Evolutionary conservation across 2,888 invertebrate genomes (phyloP), one percentile per base, ranked within the genome.

Genomic region (Scaptomyza cyrtandrae): DNA sequence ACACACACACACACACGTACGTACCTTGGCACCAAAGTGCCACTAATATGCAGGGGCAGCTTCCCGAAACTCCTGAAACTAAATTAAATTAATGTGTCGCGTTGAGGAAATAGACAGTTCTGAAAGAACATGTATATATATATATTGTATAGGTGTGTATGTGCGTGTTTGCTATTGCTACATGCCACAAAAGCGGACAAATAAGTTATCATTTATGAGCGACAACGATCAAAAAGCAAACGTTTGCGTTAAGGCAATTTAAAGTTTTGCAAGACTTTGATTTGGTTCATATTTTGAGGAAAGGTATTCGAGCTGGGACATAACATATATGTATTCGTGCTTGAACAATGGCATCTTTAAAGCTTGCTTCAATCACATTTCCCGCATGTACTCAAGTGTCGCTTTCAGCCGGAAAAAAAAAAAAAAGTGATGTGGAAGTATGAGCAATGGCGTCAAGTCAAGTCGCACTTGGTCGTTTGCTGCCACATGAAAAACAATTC

Each of bases 171-270:
- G 44, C 45, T 46, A 33, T 46, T 67, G 50, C 53, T 59, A 73
- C 53, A 58, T 53, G 71, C 61, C 74, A 64, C 75, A 79, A 78
- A 69, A 50, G 76, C 80, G 82, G 72, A 85, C 67, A 86, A 86
- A 82, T 82, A 83, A 68, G 67, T 57, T 54, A 71, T 57, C 59
- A 85, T 75, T 85, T 79, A 62, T 79, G 55, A 54, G 59, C 57
- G 55, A 6, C 35, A 33, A 37, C 43, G 53, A 49, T 39, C 9
- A 56, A 45, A 0, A 24, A 44, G 6, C 3, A 13, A 61, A 13
- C 44, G 29, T 56, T 50, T 45, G 52, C 63, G 74, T 57, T 35
- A 24, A 48, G 65, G 62, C 72, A 73, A 73, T 69, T 74, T 63
- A 44, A 74, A 75, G 57, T 64, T 70, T 53, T 16, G 19, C 53